phyloP scores from a whole-genome alignment of 1,140 invertebrate genomes.

The Aphaenogaster floridana region DNA sequence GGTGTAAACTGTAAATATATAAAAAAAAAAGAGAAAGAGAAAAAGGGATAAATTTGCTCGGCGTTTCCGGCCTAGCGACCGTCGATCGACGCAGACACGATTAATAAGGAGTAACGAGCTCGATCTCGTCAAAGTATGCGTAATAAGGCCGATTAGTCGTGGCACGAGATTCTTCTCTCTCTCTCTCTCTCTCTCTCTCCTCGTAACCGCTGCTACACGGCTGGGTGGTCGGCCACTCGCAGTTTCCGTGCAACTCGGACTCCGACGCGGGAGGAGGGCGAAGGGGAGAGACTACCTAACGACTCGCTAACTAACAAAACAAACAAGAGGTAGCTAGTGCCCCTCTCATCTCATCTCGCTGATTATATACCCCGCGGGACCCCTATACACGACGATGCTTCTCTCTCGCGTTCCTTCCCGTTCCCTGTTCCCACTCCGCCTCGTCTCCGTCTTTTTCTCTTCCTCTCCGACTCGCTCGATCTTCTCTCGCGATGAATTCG shows the following conservation, averaged over 20 bases:
- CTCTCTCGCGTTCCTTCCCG: constrained; percentile 35
- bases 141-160: constrained; percentile 54
- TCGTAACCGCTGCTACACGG: constrained; percentile 26
- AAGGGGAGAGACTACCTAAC: constrained; percentile 77
- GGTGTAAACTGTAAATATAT: too few relatives aligned
- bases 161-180: constrained; percentile 8
- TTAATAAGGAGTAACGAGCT: constrained; percentile 49
- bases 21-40: background rate
- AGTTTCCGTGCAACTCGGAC: constrained; percentile 57
- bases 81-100: background rate
- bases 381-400: constrained; percentile 67
- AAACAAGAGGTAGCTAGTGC: constrained; percentile 82
- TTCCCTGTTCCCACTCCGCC: constrained; percentile 1
- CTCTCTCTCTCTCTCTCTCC: background rate
- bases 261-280: background rate
- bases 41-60: background rate
- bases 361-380: constrained; percentile 84
- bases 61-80: background rate
- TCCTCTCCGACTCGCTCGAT: background rate
- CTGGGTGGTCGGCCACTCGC: constrained; percentile 54
- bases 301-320: constrained; percentile 86
- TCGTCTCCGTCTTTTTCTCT: constrained; percentile 18
- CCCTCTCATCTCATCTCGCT: constrained; percentile 83
- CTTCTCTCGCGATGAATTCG: constrained; percentile 29
- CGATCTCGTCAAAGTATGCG: constrained; percentile 45